Conservation (phyloP, 1,140 invertebrate genomes). For the Hylaeus volcanicus region DNA sequence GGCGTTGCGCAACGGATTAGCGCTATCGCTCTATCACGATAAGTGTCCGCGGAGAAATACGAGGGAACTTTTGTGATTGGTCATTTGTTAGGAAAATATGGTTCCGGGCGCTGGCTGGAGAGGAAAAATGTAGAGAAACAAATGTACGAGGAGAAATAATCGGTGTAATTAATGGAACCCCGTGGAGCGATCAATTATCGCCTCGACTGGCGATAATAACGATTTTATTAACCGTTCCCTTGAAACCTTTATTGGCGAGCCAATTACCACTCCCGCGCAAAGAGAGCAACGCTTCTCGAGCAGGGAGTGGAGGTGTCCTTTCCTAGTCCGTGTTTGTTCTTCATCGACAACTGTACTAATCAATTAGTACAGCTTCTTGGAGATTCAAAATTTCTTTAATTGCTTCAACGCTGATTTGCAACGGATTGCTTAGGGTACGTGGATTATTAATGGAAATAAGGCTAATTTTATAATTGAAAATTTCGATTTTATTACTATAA, state of each 20-base stretch:
- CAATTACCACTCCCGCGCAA: not conserved
- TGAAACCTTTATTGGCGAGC: constrained; percentile 43
- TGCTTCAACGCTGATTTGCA: too few relatives aligned
- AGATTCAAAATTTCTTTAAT: too few relatives aligned
- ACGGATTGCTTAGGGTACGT: too few relatives aligned
- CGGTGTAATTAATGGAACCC: constrained; percentile 39
- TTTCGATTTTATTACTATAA: too few relatives aligned
- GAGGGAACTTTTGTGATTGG: constrained; percentile 19
- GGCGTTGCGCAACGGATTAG: constrained; percentile 22
- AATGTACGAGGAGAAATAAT: constrained; percentile 32
- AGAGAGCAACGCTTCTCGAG: not conserved
- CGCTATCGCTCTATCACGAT: constrained; percentile 47
- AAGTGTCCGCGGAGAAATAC: constrained; percentile 19
- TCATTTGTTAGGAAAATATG: constrained; percentile 1
- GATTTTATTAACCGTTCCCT: constrained; percentile 40
- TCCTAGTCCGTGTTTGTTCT: not conserved
- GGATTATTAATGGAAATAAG: too few relatives aligned
- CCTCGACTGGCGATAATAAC: constrained; percentile 6
- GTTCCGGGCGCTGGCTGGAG: not conserved
- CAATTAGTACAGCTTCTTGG: too few relatives aligned
- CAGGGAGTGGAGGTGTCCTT: not conserved
- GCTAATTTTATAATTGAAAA: too few relatives aligned
- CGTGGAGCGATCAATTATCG: constrained; percentile 31
- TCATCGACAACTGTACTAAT: too few relatives aligned
- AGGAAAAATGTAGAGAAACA: not conserved